These are phyloP conservation scores for Zosterops pallidus DNA, from an alignment of 2,113 vertebrate species.

Conservation along the genomic window DNA sequence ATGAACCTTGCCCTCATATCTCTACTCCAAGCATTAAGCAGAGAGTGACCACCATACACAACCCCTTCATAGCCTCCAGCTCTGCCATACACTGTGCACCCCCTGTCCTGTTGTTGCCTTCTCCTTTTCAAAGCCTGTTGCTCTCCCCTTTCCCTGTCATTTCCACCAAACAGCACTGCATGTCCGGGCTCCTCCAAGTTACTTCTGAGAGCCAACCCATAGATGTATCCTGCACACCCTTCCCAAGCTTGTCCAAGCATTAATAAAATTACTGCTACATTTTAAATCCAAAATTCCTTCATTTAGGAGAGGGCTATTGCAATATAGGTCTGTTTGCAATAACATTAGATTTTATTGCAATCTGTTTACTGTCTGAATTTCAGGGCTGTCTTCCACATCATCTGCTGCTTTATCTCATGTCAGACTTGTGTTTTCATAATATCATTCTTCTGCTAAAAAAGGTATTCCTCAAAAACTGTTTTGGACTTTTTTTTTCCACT, in stretches of 20 bases:
- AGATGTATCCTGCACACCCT: neutral
- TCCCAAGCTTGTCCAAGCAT: neutral
- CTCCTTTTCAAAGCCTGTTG: neutral
- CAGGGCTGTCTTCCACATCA: neutral
- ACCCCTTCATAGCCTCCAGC: neutral
- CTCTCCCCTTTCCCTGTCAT: neutral
- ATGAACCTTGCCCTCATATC: neutral
- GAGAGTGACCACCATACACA: fast-evolving
- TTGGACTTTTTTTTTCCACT: neutral
- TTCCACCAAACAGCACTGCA: neutral
- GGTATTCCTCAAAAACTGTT: neutral
- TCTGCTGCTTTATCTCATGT: neutral
- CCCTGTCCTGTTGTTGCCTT: neutral
- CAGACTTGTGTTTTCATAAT: neutral
- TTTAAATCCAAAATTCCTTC: neutral
- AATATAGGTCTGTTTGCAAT: neutral
- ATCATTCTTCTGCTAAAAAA: neutral
- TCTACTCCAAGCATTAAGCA: neutral
- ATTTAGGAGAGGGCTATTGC: neutral
- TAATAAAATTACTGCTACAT: neutral
- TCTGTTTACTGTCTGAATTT: neutral
- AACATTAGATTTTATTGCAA: neutral
- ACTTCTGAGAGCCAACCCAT: neutral
- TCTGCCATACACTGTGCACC: neutral
- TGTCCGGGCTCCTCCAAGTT: neutral